Conservation (phyloP, 1,140 invertebrate species). For the Nomia melanderi region DNA sequence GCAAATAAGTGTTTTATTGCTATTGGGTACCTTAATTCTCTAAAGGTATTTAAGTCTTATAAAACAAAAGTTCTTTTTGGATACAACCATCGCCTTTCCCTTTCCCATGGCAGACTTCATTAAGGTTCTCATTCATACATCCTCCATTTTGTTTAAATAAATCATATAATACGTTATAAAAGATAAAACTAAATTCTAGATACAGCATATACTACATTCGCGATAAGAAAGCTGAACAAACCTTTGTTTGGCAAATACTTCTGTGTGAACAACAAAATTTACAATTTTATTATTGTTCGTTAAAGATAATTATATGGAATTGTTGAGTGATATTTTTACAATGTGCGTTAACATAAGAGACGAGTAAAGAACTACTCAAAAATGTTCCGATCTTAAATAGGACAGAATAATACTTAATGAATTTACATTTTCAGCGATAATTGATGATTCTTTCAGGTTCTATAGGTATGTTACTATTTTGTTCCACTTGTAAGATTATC, state of each 20-base stretch:
- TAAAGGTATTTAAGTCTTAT: constrained; percentile 3
- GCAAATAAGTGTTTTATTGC: not conserved
- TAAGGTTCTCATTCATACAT: constrained; percentile 29
- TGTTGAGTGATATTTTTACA: constrained; percentile 44
- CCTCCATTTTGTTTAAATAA: constrained; percentile 41
- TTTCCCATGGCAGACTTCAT: constrained; percentile 27
- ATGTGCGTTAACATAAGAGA: constrained; percentile 58
- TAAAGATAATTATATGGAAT: constrained; percentile 42
- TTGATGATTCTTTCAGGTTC: constrained; percentile 74
- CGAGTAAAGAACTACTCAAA: constrained; percentile 51
- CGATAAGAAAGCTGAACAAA: constrained; percentile 42
- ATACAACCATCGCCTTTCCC: constrained; percentile 28
- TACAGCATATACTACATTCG: constrained; percentile 43
- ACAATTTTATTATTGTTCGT: constrained; percentile 44
- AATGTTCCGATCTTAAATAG: constrained; percentile 49
- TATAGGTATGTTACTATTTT: constrained; percentile 82
- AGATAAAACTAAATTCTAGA: constrained; percentile 45
- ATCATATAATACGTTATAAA: constrained; percentile 27
- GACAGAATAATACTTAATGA: constrained; percentile 61
- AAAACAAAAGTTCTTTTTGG: constrained; percentile 27
- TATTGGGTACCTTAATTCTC: constrained; percentile 46
- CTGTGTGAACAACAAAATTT: constrained; percentile 39
- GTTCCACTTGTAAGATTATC: constrained; percentile 75
- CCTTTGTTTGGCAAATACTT: constrained; percentile 44
- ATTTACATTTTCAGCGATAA: constrained; percentile 76